These are phyloP conservation scores for Euleptes europaea DNA, from an alignment of 2,113 vertebrate genomes.

Conservation along the genomic window DNA sequence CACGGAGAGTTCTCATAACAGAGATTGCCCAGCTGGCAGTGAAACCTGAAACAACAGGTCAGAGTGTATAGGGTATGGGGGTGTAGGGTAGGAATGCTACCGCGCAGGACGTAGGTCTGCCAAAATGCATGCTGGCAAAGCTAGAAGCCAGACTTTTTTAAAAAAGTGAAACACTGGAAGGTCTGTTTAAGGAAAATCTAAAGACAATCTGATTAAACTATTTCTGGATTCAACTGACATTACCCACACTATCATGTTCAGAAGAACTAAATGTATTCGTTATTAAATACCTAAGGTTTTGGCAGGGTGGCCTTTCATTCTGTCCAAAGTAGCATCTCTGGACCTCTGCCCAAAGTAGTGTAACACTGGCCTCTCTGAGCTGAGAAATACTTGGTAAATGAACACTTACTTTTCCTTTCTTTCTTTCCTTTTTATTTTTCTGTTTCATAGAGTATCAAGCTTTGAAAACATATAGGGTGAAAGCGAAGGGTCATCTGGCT, in stretches of 20 bases:
- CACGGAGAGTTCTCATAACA: background rate
- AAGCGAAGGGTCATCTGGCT: constrained; percentile 32
- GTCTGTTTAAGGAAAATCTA: constrained; percentile 14
- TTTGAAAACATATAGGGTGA: constrained; percentile 33
- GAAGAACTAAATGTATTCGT: constrained; percentile 4
- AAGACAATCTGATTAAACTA: background rate
- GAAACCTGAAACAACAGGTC: constrained; percentile 2
- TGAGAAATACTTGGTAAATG: constrained; percentile 19
- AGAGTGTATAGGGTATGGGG: background rate
- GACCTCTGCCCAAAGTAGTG: constrained; percentile 15
- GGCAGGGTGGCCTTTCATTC: constrained; percentile 19
- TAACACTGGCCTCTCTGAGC: constrained; percentile 29
- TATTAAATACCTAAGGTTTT: constrained; percentile 32
- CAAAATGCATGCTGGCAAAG: background rate
- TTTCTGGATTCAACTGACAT: constrained; percentile 21
- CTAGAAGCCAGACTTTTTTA: background rate
- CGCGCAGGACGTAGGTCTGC: background rate
- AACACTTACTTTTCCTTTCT: background rate
- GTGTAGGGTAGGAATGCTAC: background rate
- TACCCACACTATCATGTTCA: constrained; percentile 21
- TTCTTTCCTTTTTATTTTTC: background rate
- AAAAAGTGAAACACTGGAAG: constrained; percentile 20
- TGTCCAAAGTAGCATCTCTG: constrained; percentile 34
- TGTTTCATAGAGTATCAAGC: constrained; percentile 8
- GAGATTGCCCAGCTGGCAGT: background rate